These are phyloP conservation scores for Stenichneumon culpator DNA, from an alignment of 2,888 invertebrate genomes.

Conservation along the genomic window DNA sequence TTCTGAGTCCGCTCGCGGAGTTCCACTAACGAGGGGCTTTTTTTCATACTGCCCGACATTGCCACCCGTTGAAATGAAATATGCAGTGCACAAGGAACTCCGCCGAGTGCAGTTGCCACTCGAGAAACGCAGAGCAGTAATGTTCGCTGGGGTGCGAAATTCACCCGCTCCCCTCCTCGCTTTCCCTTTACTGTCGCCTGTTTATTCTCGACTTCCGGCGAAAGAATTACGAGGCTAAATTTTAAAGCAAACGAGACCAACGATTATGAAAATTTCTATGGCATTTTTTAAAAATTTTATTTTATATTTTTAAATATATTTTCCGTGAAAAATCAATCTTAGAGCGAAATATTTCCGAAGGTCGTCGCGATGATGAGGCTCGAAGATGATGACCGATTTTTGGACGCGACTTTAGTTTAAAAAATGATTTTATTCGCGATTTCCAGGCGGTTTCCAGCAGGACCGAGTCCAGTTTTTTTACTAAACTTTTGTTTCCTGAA, in stretches of 20 bases:
- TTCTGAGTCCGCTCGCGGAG: not conserved
- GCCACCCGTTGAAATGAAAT: not conserved
- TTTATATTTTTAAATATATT: not conserved
- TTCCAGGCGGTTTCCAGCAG: too few species aligned
- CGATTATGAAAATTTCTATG: not conserved
- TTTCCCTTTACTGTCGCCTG: not conserved
- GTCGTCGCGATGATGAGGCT: not conserved
- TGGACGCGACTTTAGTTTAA: not conserved
- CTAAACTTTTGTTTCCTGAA: too few species aligned
- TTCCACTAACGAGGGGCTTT: constrained; percentile 4
- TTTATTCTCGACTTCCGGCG: constrained; percentile 1
- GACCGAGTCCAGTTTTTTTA: too few species aligned
- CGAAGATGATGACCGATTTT: not conserved
- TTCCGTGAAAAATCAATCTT: not conserved
- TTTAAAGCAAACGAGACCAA: constrained; percentile 16
- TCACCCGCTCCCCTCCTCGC: not conserved
- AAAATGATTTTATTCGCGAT: not conserved
- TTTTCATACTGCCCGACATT: constrained; percentile 13
- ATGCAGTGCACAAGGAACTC: not conserved
- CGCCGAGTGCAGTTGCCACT: constrained; percentile 23
- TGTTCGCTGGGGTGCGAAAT: constrained; percentile 33
- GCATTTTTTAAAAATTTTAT: constrained; percentile 8
- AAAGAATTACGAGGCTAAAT: not conserved
- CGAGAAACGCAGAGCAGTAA: constrained; percentile 5
- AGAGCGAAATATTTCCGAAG: not conserved